Percentiles rank a stretch among this genome's conserved stretches.
Conservation (phyloP, 1,140 invertebrate genomes). For the Cylas formicarius region DNA sequence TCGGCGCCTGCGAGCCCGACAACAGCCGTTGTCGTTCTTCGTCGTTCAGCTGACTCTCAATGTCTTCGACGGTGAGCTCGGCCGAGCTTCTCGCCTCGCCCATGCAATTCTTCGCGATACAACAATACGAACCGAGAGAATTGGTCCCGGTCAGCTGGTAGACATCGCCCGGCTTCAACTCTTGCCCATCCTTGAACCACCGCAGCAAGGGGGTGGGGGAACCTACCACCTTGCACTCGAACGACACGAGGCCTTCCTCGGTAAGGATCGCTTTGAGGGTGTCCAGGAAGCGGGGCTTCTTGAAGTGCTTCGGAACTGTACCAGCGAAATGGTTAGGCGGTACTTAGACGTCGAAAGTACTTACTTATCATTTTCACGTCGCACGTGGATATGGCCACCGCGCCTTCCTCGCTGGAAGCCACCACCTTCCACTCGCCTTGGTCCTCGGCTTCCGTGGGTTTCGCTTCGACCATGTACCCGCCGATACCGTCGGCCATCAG, state of each 20-base stretch:
- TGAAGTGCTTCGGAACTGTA: slow-evolving; percentile 80
- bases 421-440: slow-evolving; percentile 86
- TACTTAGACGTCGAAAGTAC: slow-evolving; percentile 17
- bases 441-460: slow-evolving; percentile 65
- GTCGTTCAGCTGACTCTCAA: slow-evolving; percentile 80
- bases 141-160: slow-evolving; percentile 86
- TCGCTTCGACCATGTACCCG: slow-evolving; percentile 66
- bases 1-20: slow-evolving; percentile 71
- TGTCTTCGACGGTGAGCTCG: slow-evolving; percentile 82
- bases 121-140: slow-evolving; percentile 73
- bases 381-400: slow-evolving; percentile 63
- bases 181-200: slow-evolving; percentile 89
- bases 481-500: slow-evolving; percentile 72
- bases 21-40: slow-evolving; percentile 72
- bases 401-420: slow-evolving; percentile 62
- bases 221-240: slow-evolving; percentile 88
- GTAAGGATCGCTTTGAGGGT: slow-evolving; percentile 79
- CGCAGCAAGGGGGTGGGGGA: slow-evolving; percentile 76
- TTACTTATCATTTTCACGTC: slow-evolving; percentile 65
- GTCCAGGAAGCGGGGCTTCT: slow-evolving; percentile 82
- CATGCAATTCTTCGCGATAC: slow-evolving; percentile 86
- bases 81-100: slow-evolving; percentile 79
- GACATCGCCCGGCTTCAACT: slow-evolving; percentile 84
- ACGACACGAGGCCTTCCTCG: slow-evolving; percentile 84
- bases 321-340: slow-evolving; percentile 20